Percentiles rank a stretch among this genome's conserved stretches.
These are phyloP conservation scores for Drosophila sordidula DNA, from an alignment of 2,888 invertebrate genomes.

Conservation along the genomic window DNA sequence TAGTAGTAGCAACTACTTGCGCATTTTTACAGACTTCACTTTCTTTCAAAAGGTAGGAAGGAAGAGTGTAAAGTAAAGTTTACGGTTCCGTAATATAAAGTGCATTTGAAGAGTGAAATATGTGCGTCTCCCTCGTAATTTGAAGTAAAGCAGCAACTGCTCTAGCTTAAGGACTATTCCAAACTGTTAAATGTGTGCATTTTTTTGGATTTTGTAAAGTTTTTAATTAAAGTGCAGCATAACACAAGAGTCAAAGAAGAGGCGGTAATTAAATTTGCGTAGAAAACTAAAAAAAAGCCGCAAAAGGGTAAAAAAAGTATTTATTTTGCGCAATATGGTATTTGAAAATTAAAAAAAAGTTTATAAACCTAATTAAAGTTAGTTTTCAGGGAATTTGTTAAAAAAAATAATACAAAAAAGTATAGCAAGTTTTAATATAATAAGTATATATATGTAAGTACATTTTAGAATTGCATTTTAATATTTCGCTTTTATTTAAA, in stretches of 20 bases:
- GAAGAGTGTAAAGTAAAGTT: not conserved
- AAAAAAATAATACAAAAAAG: not conserved
- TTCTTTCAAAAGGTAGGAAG: not conserved
- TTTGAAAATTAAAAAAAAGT: not conserved
- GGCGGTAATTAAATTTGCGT: not conserved
- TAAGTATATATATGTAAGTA: too few relatives aligned
- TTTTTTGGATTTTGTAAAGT: not conserved
- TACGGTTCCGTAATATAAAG: not conserved
- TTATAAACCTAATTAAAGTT: not conserved
- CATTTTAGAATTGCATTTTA: too few relatives aligned
- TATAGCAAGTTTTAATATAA: too few relatives aligned
- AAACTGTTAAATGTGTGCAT: constrained; percentile 13
- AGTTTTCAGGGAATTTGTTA: not conserved
- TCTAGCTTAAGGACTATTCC: constrained; percentile 14
- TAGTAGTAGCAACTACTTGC: not conserved
- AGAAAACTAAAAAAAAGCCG: not conserved
- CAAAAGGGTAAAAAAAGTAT: not conserved
- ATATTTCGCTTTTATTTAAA: too few relatives aligned
- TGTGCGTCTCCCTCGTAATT: not conserved
- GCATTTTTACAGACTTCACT: not conserved
- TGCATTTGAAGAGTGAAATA: constrained; percentile 2
- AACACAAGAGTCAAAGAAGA: not conserved
- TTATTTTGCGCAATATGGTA: not conserved
- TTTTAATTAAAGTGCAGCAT: constrained; percentile 24
- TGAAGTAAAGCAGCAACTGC: constrained; percentile 2